These are phyloP conservation scores for Yponomeuta plumbellus DNA, from an alignment of 2,888 invertebrate genomes.

Conservation along the genomic window DNA sequence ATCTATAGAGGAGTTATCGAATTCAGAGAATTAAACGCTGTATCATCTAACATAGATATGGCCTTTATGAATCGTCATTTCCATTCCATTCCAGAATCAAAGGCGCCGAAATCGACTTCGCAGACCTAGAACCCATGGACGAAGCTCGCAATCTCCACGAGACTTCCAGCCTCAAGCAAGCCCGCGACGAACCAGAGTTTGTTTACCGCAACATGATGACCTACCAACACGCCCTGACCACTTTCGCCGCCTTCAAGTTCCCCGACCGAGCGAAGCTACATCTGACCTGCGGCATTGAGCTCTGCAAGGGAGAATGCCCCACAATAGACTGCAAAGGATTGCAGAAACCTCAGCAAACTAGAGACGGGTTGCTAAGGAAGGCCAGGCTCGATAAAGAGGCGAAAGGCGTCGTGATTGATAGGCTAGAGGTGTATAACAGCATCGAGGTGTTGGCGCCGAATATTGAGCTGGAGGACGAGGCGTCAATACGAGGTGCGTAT, in stretches of 20 bases:
- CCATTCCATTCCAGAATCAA: conserved; percentile 31
- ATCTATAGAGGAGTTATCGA: too few species aligned
- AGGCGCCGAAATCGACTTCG: conserved; percentile 55
- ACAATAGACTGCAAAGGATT: conserved; percentile 73
- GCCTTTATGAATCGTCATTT: too few species aligned
- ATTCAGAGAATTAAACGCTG: too few species aligned
- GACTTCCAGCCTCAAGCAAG: conserved; percentile 41
- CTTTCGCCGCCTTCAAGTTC: conserved; percentile 89
- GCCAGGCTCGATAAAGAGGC: conserved; percentile 69
- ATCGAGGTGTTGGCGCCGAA: conserved; percentile 87
- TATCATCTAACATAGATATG: too few species aligned
- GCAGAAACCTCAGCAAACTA: conserved; percentile 62
- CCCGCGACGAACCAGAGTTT: conserved; percentile 53
- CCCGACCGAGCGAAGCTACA: conserved; percentile 87
- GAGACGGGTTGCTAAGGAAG: conserved; percentile 62
- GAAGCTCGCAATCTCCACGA: conserved; percentile 50
- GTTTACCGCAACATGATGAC: conserved; percentile 69
- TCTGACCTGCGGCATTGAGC: conserved; percentile 84
- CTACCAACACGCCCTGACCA: conserved; percentile 73
- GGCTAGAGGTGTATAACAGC: conserved; percentile 86
- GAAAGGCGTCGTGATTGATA: conserved; percentile 77
- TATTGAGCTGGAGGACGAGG: conserved; percentile 82
- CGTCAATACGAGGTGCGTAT: conserved; percentile 63
- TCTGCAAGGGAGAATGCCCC: conserved; percentile 85
- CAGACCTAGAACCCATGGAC: conserved; percentile 53